Conservation (phyloP, 2,113 vertebrate genomes). For the Daphoenositta chrysoptera region DNA sequence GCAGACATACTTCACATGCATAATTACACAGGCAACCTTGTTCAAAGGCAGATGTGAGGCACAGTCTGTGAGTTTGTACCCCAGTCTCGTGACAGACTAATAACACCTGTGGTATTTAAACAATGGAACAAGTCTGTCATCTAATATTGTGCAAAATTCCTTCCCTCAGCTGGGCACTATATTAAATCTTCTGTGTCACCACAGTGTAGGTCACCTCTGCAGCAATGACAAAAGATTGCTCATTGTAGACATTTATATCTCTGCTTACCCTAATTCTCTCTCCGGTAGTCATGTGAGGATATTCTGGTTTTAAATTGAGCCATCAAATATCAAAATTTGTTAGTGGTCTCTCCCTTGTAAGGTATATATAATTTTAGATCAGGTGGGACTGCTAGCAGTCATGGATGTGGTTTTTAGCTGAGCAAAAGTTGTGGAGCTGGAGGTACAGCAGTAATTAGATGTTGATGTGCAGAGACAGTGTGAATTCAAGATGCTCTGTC, state of each 20-base stretch:
- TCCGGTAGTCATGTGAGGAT: background rate
- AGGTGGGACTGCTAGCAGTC: background rate
- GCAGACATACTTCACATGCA: background rate
- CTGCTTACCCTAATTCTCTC: background rate
- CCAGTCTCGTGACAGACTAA: background rate
- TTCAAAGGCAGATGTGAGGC: slow-evolving; percentile 18
- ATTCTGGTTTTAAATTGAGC: background rate
- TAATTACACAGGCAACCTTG: slow-evolving; percentile 17
- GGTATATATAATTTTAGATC: background rate
- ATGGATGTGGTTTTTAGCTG: background rate
- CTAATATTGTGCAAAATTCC: slow-evolving; percentile 41
- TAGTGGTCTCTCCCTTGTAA: background rate
- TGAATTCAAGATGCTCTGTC: background rate
- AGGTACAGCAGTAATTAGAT: background rate
- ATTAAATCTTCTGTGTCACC: slow-evolving; percentile 38
- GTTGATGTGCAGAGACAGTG: background rate
- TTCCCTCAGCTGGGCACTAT: background rate
- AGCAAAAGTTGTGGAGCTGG: background rate
- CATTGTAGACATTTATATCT: background rate
- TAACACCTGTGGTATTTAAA: background rate
- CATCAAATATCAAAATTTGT: background rate
- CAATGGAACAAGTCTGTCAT: slow-evolving; percentile 51
- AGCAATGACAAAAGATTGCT: slow-evolving; percentile 20
- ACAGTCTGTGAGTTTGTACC: background rate
- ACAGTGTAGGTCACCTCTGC: background rate